These are phyloP conservation scores for Trissolcus brochymenae DNA, from an alignment of 2,888 invertebrate genomes.

Conservation along the genomic window DNA sequence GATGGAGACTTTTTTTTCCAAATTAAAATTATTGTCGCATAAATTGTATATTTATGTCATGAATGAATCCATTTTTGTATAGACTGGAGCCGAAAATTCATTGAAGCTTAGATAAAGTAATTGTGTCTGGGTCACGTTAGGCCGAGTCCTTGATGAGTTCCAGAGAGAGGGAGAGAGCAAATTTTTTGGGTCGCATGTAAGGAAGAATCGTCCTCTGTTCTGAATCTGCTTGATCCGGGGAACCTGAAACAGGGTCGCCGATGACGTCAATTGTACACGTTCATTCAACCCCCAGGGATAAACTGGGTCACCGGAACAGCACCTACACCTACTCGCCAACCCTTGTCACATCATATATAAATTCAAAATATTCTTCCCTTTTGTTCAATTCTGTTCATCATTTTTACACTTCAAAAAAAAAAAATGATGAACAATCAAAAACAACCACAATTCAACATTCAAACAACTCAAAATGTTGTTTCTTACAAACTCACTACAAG, in stretches of 20 bases:
- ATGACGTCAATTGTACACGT: conserved; percentile 72
- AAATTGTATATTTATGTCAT: too few species aligned
- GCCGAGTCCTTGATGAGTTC: conserved; percentile 65
- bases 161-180: conserved; percentile 61
- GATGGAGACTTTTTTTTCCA: too few species aligned
- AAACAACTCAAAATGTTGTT: too few species aligned
- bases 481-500: too few species aligned
- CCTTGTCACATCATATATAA: too few species aligned
- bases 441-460: too few species aligned
- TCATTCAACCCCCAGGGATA: conserved; percentile 73
- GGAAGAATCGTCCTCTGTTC: conserved; percentile 59
- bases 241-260: conserved; percentile 71
- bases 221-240: conserved; percentile 64
- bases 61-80: background rate
- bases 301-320: conserved; percentile 70
- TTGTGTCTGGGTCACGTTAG: background rate
- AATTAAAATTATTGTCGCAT: too few species aligned
- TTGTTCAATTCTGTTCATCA: background rate
- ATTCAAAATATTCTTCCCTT: too few species aligned
- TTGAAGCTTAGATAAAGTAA: conserved; percentile 62
- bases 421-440: too few species aligned
- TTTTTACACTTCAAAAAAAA: too few species aligned
- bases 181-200: conserved; percentile 66
- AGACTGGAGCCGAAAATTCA: conserved; percentile 60
- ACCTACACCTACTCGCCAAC: conserved; percentile 19